Conservation (phyloP, 2,113 vertebrate species). For the Lagenorhynchus albirostris region DNA sequence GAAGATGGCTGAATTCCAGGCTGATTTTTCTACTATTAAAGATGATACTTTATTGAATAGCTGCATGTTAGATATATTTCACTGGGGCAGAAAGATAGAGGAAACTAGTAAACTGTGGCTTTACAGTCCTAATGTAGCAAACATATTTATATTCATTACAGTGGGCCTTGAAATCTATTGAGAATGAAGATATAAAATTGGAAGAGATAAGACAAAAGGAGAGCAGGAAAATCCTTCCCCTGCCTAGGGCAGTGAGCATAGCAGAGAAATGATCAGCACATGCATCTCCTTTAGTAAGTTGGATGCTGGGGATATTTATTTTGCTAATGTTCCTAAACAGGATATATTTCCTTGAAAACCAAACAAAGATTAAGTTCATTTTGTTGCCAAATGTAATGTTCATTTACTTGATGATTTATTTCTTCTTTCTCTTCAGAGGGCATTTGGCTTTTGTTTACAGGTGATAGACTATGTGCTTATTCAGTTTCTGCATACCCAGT, state of each 20-base stretch:
- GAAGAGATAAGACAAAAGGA: conserved; percentile 72
- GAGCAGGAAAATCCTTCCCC: conserved; percentile 54
- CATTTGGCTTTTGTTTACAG: background rate
- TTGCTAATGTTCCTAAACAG: conserved; percentile 66
- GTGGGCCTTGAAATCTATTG: conserved; percentile 70
- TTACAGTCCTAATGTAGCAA: conserved; percentile 70
- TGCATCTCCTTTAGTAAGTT: conserved; percentile 59
- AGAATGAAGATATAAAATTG: conserved; percentile 67
- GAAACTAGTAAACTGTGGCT: conserved; percentile 68
- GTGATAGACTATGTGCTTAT: background rate
- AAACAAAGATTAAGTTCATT: conserved; percentile 69
- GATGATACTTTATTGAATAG: conserved; percentile 71
- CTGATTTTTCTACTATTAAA: conserved; percentile 43
- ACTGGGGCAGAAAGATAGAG: conserved; percentile 53
- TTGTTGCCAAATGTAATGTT: conserved; percentile 51
- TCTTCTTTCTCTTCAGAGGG: background rate
- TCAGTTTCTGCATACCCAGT: background rate
- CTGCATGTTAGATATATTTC: conserved; percentile 75
- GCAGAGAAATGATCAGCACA: conserved; percentile 71
- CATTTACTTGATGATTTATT: conserved; percentile 2
- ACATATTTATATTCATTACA: conserved; percentile 81
- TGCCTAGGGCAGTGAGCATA: conserved; percentile 67
- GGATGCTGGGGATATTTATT: conserved; percentile 54
- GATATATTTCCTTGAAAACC: conserved; percentile 64
- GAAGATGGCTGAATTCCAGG: conserved; percentile 55